These are phyloP conservation scores for Centropyge bicolor DNA, from an alignment of 2,797 vertebrate species.

Conservation along the genomic window DNA sequence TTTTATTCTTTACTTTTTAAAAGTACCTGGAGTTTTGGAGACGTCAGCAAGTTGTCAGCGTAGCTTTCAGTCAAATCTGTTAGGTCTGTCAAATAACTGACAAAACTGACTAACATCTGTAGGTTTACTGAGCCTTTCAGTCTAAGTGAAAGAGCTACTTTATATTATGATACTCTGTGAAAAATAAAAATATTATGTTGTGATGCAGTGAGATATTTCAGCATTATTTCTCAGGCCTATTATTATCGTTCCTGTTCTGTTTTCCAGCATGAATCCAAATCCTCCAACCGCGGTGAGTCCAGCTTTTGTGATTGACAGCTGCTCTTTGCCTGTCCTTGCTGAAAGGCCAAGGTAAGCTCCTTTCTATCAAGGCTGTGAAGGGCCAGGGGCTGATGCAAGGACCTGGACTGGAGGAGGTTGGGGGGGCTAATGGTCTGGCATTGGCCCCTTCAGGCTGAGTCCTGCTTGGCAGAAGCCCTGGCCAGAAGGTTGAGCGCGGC, in stretches of 20 bases:
- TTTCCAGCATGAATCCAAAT: slow-evolving; percentile 32
- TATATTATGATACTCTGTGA: not conserved
- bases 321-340: slow-evolving; percentile 66
- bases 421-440: slow-evolving; percentile 36
- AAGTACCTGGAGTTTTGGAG: not conserved
- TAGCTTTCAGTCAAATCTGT: not conserved
- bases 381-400: slow-evolving; percentile 29
- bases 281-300: slow-evolving; percentile 1
- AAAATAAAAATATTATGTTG: not conserved
- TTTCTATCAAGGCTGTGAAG: slow-evolving; percentile 47
- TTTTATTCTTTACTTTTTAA: not conserved
- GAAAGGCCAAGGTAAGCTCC: slow-evolving; percentile 70
- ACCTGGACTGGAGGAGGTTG: slow-evolving; percentile 24
- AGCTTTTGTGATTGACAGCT: slow-evolving; percentile 63
- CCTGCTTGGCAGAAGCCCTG: slow-evolving; percentile 66
- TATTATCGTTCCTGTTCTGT: slow-evolving; percentile 10
- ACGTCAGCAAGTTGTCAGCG: slow-evolving; percentile 2
- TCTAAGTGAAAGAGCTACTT: not conserved
- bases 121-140: not conserved
- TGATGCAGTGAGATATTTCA: slow-evolving; percentile 13
- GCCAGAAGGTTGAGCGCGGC: slow-evolving; percentile 54
- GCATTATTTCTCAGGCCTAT: slow-evolving; percentile 2
- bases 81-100: not conserved
- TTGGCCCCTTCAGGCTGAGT: slow-evolving; percentile 40
- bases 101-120: not conserved